Evolutionary conservation across 2,113 vertebrate genomes (phyloP).

Genomic region (Aspiorhynchus laticeps): DNA sequence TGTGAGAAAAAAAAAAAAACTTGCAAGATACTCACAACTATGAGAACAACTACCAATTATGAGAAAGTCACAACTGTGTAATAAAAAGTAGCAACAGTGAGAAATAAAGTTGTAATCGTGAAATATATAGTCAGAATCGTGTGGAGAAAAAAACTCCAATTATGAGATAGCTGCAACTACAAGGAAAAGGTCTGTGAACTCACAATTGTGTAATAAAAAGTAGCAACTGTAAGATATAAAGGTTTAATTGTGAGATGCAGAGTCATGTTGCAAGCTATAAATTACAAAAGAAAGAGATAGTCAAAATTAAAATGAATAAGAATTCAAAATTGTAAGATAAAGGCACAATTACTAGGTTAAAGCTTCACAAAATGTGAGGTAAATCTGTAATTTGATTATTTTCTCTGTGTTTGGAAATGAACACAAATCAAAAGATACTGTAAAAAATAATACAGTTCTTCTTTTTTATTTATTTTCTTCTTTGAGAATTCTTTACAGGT

Average conservation of each 20-base stretch:
- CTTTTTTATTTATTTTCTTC: no score
- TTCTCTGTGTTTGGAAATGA: not conserved
- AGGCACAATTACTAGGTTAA: not conserved
- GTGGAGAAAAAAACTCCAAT: not conserved
- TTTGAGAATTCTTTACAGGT: not conserved
- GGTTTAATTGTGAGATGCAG: not conserved
- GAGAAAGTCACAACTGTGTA: no score
- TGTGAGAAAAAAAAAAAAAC: no score
- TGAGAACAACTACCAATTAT: no score
- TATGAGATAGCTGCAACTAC: not conserved
- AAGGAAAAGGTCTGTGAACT: not conserved
- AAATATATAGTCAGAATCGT: no score
- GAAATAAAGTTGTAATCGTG: no score
- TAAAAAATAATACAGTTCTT: not conserved
- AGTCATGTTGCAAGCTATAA: not conserved
- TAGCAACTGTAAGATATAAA: not conserved
- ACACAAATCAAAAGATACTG: not conserved
- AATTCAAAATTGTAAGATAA: not conserved
- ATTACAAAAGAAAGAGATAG: no score
- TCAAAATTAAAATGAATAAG: no score
- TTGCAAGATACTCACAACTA: no score
- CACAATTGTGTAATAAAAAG: not conserved
- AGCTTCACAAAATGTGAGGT: not conserved
- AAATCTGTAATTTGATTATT: not conserved
- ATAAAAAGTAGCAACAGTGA: not conserved